Conservation (phyloP, 2,888 invertebrate genomes). For the Meiosimyza platycephala region DNA sequence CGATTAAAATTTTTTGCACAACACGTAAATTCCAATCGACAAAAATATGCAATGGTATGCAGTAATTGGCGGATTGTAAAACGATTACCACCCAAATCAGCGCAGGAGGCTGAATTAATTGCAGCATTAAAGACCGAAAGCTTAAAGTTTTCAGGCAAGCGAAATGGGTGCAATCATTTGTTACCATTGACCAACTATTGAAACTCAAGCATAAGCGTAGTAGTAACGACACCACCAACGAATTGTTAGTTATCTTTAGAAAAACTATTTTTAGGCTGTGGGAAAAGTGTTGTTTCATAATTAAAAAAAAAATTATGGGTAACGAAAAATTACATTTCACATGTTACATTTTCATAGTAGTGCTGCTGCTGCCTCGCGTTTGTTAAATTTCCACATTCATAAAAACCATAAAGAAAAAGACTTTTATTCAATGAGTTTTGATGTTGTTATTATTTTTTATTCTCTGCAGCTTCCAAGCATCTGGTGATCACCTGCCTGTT, state of each 20-base stretch:
- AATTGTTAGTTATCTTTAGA: background rate
- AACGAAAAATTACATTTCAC: too few relatives aligned
- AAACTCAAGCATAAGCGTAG: background rate
- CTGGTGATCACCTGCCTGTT: slow-evolving; percentile 83
- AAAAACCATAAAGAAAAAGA: too few relatives aligned
- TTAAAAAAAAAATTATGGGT: too few relatives aligned
- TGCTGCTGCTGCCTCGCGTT: too few relatives aligned
- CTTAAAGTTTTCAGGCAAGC: background rate
- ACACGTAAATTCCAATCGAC: background rate
- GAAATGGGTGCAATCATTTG: slow-evolving; percentile 15
- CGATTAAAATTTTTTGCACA: background rate
- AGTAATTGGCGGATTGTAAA: background rate
- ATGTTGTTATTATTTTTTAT: background rate
- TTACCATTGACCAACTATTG: slow-evolving; percentile 30
- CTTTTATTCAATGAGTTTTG: too few relatives aligned
- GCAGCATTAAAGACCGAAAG: background rate
- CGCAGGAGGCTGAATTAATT: background rate
- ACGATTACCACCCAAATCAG: slow-evolving; percentile 16
- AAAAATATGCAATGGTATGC: too few relatives aligned
- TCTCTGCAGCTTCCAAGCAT: slow-evolving; percentile 74
- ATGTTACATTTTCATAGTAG: too few relatives aligned
- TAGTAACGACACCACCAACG: too few relatives aligned
- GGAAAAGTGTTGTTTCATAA: too few relatives aligned
- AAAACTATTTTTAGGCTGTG: too few relatives aligned
- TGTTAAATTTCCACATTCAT: too few relatives aligned